Evolutionary conservation across 2,797 vertebrate species (phyloP), one percentile per base, ranked within the genome.

Genomic region (Brachyalestes nurse): DNA sequence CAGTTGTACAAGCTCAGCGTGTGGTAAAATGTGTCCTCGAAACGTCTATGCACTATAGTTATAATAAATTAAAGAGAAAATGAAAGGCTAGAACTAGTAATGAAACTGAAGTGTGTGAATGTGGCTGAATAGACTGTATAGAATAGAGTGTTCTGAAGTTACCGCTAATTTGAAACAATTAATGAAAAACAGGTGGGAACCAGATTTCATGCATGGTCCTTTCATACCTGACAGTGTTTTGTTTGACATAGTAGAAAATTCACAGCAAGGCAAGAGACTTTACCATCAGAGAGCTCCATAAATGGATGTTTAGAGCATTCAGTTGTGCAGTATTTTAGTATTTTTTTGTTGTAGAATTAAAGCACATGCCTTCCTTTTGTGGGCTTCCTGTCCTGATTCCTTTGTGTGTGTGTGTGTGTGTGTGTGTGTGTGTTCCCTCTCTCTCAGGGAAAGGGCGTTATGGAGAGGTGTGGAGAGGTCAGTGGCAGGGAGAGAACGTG

Each of bases 401-500:
- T 97, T 75, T 92, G 97, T 96, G 89, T 99, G 97, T 89, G 96
- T 99, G 55, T 97, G 96, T 97, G 81, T 92, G 97, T 96, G 34
- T 34, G 34, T 34, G 34, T 34, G 34, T 34, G 34, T 34, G 34
- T 92, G 96, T 96, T 34, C 34, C 34, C 34, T 34, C 34, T 34
- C 6, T 58, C 10, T 69, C 65, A 99, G 98, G 98, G 84, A 99
- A 99, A 86, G 98, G 98, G 21, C 96, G 98, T 17, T 99, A 98
- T 0, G 98, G 98, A 65, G 98, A 99, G 81, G 98, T 99, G 42
- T 99, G 98, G 98, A 93, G 97, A 78, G 97, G 98, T 57, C 97
- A 97, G 83, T 99, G 97, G 98, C 98, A 99, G 91, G 98, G 98
- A 38, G 98, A 99, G 91, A 99, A 94, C 0, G 96, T 99, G 0